Percentiles rank a stretch among this genome's conserved stretches.
phyloP scores from a whole-genome alignment of 2,888 invertebrate genomes.

The Metellina segmentata region DNA sequence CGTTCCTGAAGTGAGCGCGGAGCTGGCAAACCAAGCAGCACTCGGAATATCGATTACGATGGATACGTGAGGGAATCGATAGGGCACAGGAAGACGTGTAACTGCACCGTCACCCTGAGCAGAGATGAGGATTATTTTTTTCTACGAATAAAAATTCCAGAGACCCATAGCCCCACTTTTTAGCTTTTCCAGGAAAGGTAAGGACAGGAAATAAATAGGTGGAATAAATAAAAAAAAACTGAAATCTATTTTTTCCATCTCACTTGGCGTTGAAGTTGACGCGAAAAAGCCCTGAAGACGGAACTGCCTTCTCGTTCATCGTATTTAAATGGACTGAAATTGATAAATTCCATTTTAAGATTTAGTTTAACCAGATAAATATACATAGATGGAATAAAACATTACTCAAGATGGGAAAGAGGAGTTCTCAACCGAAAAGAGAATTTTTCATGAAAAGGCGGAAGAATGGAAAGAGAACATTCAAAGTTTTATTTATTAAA shows the following conservation, averaged over 20 bases:
- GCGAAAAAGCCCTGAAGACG: neutral
- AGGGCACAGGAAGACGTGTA: slow-evolving; percentile 7
- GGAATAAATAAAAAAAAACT: slow-evolving; percentile 20
- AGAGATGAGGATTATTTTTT: neutral
- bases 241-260: slow-evolving; percentile 17
- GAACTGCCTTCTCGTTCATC: neutral
- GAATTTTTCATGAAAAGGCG: neutral
- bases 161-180: neutral
- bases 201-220: slow-evolving; percentile 1
- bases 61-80: slow-evolving; percentile 41
- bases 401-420: neutral
- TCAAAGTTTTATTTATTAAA: neutral
- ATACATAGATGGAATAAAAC: slow-evolving; percentile 10
- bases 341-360: slow-evolving; percentile 52
- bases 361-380: neutral
- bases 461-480: neutral
- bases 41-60: slow-evolving; percentile 49
- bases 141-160: slow-evolving; percentile 13
- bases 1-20: neutral
- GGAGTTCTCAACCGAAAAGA: neutral
- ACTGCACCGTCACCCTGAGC: neutral
- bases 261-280: neutral
- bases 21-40: neutral
- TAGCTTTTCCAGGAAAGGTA: neutral
- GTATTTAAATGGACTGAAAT: slow-evolving; percentile 8